Conservation (phyloP, 2,888 invertebrate genomes). For the Pherbina coryleti region DNA sequence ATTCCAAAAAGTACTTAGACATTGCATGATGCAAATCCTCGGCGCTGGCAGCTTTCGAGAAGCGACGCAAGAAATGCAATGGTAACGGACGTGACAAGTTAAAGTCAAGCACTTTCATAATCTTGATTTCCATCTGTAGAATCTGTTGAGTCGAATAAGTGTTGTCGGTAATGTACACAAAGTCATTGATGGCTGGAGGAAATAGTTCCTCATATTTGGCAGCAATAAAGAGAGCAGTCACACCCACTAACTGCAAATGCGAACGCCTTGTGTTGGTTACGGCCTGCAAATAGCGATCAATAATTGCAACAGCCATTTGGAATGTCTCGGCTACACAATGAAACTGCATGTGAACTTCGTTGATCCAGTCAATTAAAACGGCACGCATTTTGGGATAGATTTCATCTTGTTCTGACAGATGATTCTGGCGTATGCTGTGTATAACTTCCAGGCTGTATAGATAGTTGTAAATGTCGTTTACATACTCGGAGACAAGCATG, state of each 20-base stretch:
- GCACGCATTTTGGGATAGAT: slow-evolving; percentile 89
- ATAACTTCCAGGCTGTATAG: slow-evolving; percentile 80
- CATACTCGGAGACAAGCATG: slow-evolving; percentile 85
- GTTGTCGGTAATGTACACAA: slow-evolving; percentile 91
- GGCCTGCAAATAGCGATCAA: slow-evolving; percentile 85
- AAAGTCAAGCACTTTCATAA: slow-evolving; percentile 82
- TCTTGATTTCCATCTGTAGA: slow-evolving; percentile 84
- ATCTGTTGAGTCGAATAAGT: slow-evolving; percentile 85
- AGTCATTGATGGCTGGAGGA: slow-evolving; percentile 87
- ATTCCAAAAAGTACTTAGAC: slow-evolving; percentile 92
- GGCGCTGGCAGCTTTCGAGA: slow-evolving; percentile 74
- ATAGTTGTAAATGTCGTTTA: slow-evolving; percentile 90
- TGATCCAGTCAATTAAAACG: slow-evolving; percentile 93
- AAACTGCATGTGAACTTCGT: slow-evolving; percentile 91
- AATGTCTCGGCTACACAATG: slow-evolving; percentile 89
- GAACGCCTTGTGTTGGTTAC: slow-evolving; percentile 76
- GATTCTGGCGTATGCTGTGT: slow-evolving; percentile 76
- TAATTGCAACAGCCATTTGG: slow-evolving; percentile 86
- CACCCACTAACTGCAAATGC: slow-evolving; percentile 88
- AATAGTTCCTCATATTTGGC: slow-evolving; percentile 96
- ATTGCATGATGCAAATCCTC: slow-evolving; percentile 79
- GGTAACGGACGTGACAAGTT: slow-evolving; percentile 88
- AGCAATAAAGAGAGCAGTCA: slow-evolving; percentile 90
- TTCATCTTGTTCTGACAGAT: slow-evolving; percentile 76
- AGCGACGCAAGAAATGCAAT: slow-evolving; percentile 89